Evolutionary conservation across 2,888 invertebrate genomes (phyloP), one percentile per base, ranked within the genome.

Genomic region (Tinea trinotella): DNA sequence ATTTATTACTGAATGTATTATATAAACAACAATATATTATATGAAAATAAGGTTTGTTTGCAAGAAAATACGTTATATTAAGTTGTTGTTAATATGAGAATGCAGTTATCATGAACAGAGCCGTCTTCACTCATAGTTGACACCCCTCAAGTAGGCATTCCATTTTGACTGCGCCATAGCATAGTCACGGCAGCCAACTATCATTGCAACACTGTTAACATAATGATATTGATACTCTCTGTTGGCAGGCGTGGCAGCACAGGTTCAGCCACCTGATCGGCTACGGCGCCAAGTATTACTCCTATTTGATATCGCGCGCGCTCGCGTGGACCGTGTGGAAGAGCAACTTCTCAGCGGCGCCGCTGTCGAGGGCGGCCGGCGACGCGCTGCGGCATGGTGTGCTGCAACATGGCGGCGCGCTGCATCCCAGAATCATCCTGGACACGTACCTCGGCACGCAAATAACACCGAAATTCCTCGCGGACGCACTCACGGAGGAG

Each of bases 201-300:
- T n/a, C n/a, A n/a, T n/a, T n/a, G n/a, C n/a, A n/a, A n/a, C n/a
- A n/a, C n/a, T n/a, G n/a, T n/a, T n/a, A n/a, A n/a, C n/a, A n/a
- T n/a, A n/a, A n/a, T n/a, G n/a, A n/a, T n/a, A n/a, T n/a, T n/a
- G n/a, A n/a, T n/a, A n/a, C n/a, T n/a, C n/a, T n/a, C n/a, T n/a
- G n/a, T n/a, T n/a, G n/a, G 30, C 66, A 94, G 90, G 96, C 97
- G 1, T 98, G 97, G 97, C 98, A 98, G 68, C 88, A 96, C 64
- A 88, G 98, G 56, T 99, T 99, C 84, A 94, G 96, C 58, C 99
- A 99, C 79, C 86, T 99, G 54, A 95, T 98, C 3, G 98, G 98
- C 1, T 99, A 99, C 77, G 99, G 99, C 35, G 98, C 98, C 0
- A 98, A 98, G 77, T 99, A 99, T 82, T 99, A 99, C 76, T 94